phyloP scores from a whole-genome alignment of 1,140 invertebrate species.

The Drosophila arizonae region DNA sequence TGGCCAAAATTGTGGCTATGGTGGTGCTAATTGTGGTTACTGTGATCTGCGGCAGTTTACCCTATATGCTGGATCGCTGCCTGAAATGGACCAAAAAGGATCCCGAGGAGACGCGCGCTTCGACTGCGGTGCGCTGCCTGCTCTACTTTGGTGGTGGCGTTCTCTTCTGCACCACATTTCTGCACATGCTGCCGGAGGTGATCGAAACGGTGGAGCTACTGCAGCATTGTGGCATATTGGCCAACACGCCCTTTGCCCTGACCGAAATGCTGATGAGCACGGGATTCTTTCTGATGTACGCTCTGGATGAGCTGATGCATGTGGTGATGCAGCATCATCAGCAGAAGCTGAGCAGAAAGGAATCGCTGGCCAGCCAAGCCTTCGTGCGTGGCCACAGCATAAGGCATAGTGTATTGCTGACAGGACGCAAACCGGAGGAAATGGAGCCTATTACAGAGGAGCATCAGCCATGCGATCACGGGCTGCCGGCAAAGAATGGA shows the following conservation, averaged over 20 bases:
- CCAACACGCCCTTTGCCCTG: constrained; percentile 86
- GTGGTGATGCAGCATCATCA: constrained; percentile 85
- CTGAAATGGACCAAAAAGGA: constrained; percentile 84
- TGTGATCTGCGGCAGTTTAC: constrained; percentile 87
- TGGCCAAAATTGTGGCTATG: constrained; percentile 89
- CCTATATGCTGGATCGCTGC: constrained; percentile 86
- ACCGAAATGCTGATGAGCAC: constrained; percentile 88
- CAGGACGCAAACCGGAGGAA: neutral
- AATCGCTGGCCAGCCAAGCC: constrained; percentile 59
- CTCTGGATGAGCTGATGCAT: constrained; percentile 92
- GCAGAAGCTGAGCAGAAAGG: constrained; percentile 57
- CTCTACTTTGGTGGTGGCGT: constrained; percentile 96
- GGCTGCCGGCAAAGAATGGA: constrained; percentile 31
- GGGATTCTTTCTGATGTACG: constrained; percentile 93
- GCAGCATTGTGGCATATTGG: constrained; percentile 83
- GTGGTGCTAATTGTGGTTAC: constrained; percentile 87
- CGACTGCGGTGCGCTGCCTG: constrained; percentile 84
- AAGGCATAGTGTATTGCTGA: constrained; percentile 59
- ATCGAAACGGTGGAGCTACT: constrained; percentile 86
- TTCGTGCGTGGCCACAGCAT: constrained; percentile 68
- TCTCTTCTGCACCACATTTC: constrained; percentile 93
- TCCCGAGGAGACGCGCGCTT: constrained; percentile 83
- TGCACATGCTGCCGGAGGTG: constrained; percentile 95
- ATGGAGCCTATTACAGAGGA: constrained; percentile 7
- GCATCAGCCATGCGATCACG: constrained; percentile 70